phyloP scores from a whole-genome alignment of 2,113 vertebrate genomes.

The Polypterus bichir region DNA sequence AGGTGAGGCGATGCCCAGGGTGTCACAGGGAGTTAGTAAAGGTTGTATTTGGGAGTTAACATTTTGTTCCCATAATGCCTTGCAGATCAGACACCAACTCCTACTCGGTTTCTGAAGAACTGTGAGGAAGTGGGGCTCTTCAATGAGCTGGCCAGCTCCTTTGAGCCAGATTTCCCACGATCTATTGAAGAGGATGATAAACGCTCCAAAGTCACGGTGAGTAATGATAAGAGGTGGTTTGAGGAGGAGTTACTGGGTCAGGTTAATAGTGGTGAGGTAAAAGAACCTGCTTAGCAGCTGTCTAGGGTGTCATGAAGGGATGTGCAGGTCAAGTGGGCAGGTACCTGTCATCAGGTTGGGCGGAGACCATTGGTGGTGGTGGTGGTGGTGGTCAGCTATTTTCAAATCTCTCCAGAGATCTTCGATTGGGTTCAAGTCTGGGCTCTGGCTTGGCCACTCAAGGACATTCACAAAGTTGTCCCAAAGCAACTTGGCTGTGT shows the following conservation, averaged over 20 bases:
- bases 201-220: conserved; percentile 54
- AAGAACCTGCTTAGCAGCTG: conserved; percentile 11
- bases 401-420: no score
- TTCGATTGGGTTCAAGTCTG: no score
- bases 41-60: neutral
- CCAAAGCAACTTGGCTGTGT: no score
- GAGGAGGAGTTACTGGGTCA: no score
- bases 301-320: neutral
- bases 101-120: conserved; percentile 94
- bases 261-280: neutral
- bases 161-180: conserved; percentile 90
- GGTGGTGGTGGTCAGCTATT: no score
- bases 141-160: conserved; percentile 86
- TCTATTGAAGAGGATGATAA: conserved; percentile 77
- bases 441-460: no score
- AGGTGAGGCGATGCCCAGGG: conserved; percentile 52
- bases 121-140: conserved; percentile 96
- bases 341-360: no score
- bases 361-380: no score
- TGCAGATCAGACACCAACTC: conserved; percentile 92
- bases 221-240: conserved; percentile 4
- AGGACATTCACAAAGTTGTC: no score
- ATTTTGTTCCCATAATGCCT: neutral
- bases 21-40: neutral
- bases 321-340: no score